Conservation (phyloP, 1,140 invertebrate genomes). For the Lasaia peninsularis region DNA sequence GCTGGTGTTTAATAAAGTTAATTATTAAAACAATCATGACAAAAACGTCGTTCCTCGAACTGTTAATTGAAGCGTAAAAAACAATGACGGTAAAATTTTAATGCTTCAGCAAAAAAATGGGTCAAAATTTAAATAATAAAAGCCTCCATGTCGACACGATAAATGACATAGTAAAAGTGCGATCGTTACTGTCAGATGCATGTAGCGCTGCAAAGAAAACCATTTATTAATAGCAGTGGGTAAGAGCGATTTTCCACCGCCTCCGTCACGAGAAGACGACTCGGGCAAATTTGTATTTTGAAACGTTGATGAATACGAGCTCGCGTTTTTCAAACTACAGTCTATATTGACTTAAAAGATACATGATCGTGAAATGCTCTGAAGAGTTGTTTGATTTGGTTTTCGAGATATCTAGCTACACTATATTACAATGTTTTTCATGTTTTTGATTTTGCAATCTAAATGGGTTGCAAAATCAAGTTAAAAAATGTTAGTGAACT, state of each 20-base stretch:
- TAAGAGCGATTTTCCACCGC: slow-evolving; percentile 24
- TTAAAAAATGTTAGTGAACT: no score
- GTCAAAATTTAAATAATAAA: slow-evolving; percentile 43
- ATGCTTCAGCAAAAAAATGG: slow-evolving; percentile 26
- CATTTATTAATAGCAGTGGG: slow-evolving; percentile 59
- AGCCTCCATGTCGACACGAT: slow-evolving; percentile 35
- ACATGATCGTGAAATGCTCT: no score
- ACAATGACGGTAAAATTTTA: slow-evolving; percentile 29
- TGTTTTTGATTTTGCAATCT: no score
- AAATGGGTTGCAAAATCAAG: no score
- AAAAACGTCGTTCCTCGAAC: slow-evolving; percentile 5
- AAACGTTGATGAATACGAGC: no score
- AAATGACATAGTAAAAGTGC: slow-evolving; percentile 59
- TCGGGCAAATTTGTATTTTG: not conserved
- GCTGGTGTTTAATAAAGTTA: not conserved
- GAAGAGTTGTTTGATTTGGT: no score
- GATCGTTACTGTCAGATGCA: slow-evolving; percentile 66
- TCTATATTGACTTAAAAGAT: no score
- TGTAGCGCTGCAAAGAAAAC: slow-evolving; percentile 53
- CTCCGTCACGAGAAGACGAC: not conserved
- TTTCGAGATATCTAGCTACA: no score
- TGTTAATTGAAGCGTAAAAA: slow-evolving; percentile 30
- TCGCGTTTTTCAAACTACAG: no score
- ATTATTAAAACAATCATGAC: not conserved
- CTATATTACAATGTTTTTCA: no score